Evolutionary conservation across 2,888 invertebrate species (phyloP), one percentile per base, ranked within the genome.

Genomic region (Drosophila flavopinicola): DNA sequence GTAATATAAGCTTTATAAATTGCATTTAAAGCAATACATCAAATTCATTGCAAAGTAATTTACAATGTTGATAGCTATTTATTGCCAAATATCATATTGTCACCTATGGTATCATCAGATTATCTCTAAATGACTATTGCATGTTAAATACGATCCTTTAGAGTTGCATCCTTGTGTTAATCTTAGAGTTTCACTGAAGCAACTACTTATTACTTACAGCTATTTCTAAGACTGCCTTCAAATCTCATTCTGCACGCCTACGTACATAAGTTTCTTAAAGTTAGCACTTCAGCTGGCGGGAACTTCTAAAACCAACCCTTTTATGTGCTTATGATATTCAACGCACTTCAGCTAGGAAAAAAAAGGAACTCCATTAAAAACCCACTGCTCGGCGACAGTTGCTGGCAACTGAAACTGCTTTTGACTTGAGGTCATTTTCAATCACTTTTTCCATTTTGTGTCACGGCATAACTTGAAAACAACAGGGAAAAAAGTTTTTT

Each of bases 371-470:
- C 76, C 66, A 78, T 79, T 79, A 76, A 78, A 82, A 79, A 66
- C 74, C 67, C 63, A 33, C 63, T 57, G 47, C 59, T 60, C 56
- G 41, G 32, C 48, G 65, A 61, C 66, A 66, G 75, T 61, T 35
- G 33, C 54, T 45, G 58, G 71, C 63, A 32, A 63, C 66, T 54
- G 63, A 47, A 78, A 73, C 80, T 78, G 84, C 75, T 78, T 69
- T 71, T 84, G 84, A 85, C 85, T 84, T 83, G 78, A 80, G 85
- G 80, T 83, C 83, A 85, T 83, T 83, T 84, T 85, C 84, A 83
- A 83, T 83, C 83, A 84, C 66, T 79, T 80, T 80, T 82, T 71
- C 66, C 80, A 83, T 79, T 80, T 78, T 78, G 51, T 64, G 66
- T 68, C 74, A 75, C 65, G 49, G 51, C 66, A 48, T 39, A 73